phyloP scores from a whole-genome alignment of 2,797 vertebrate genomes.

The Mallotus villosus region DNA sequence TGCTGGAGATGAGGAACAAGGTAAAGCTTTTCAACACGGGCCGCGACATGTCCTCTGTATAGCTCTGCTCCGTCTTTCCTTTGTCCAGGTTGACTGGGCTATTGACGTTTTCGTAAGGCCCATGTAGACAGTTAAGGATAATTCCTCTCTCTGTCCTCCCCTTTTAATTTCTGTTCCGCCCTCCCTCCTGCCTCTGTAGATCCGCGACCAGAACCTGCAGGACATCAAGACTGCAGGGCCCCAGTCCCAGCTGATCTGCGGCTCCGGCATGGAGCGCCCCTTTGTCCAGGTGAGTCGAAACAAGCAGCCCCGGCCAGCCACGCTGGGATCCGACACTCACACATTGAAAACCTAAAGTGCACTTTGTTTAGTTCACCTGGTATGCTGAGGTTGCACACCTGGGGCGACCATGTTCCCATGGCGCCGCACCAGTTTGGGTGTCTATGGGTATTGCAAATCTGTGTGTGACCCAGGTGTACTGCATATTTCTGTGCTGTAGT shows the following conservation, averaged over 20 bases:
- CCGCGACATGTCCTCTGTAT: neutral
- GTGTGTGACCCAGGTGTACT: too few relatives aligned
- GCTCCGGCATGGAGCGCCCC: slow-evolving; percentile 82
- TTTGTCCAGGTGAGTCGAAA: slow-evolving; percentile 87
- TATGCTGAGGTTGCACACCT: neutral
- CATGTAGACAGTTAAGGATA: too few relatives aligned
- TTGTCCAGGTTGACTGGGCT: neutral
- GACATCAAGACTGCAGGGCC: slow-evolving; percentile 97
- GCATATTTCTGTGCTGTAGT: too few relatives aligned
- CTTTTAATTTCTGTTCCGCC: slow-evolving; percentile 10
- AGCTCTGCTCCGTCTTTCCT: neutral
- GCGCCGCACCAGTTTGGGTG: too few relatives aligned
- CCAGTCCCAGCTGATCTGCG: slow-evolving; percentile 92
- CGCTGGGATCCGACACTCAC: neutral
- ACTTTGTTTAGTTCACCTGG: neutral
- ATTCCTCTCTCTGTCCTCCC: neutral
- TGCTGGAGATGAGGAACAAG: slow-evolving; percentile 99
- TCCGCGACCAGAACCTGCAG: slow-evolving; percentile 97
- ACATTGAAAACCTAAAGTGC: neutral
- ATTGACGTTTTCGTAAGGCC: neutral
- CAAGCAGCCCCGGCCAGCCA: neutral
- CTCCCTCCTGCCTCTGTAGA: slow-evolving; percentile 70
- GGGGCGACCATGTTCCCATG: too few relatives aligned
- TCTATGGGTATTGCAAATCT: too few relatives aligned
- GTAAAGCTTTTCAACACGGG: slow-evolving; percentile 60